Evolutionary conservation across 2,797 vertebrate genomes (phyloP), one percentile per base, ranked within the genome.

Genomic region (Semotilus atromaculatus): DNA sequence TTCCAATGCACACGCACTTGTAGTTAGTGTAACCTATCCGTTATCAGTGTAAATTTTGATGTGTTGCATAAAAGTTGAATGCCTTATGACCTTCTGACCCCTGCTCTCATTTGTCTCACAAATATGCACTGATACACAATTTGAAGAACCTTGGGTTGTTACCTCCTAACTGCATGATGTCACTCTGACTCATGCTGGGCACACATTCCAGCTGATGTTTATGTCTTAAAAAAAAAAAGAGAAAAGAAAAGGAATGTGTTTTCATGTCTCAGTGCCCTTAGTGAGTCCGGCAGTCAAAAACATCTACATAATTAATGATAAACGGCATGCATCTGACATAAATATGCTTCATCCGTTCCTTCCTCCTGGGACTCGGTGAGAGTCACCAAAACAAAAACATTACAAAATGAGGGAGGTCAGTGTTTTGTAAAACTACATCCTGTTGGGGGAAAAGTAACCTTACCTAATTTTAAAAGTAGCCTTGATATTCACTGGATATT

Each of bases 241-340:
- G 55, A 2, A 40, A 73, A 48, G 58, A 51, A 66, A 82, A 82
- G 26, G 58, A 66, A 48, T 43, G 51, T 84, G 66, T 84, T 84
- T 84, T 84, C 71, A 53, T 77, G 66, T 84, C 64, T 78, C 36
- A 45, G 62, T 78, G 64, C 83, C 67, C 75, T 62, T 31, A 78
- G 75, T 60, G 38, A 72, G 40, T 45, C 62, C n/a, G 23, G 48
- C 38, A 79, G 75, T 84, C 53, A 43, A 84, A 84, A 84, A 84
- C 75, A 84, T 79, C 66, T 84, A 36, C 75, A 79, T 84, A 84
- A 79, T 84, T 79, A 72, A 84, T 79, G 53, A 84, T 68, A 84
- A 71, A 71, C 55, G 29, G 36, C 38, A 55, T 58, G 53, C 66
- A 48, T 84, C 75, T 71, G 75, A 72, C 75, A 84, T 71, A 64